Evolutionary conservation across 2,888 invertebrate species (phyloP).

Genomic region (Aplocera efformata): DNA sequence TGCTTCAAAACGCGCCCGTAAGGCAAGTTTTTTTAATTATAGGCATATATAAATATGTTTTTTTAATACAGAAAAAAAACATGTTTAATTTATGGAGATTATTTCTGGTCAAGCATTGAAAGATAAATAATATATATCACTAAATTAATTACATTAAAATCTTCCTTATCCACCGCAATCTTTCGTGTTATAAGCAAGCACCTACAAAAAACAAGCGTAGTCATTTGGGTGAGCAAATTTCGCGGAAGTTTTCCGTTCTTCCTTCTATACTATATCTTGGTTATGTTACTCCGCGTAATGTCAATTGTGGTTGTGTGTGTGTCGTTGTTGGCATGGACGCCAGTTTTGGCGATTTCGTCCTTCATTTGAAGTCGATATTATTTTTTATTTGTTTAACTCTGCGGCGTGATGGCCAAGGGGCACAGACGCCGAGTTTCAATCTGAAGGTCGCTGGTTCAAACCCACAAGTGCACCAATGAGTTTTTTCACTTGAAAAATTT

Average conservation of each 20-base stretch:
- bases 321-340: slow-evolving; percentile 22
- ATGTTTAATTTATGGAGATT: no score
- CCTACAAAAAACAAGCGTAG: slow-evolving; percentile 78
- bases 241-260: slow-evolving; percentile 75
- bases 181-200: slow-evolving; percentile 62
- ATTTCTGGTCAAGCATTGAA: no score
- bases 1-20: no score
- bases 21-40: no score
- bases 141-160: slow-evolving; percentile 38
- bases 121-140: no score
- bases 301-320: slow-evolving; percentile 33
- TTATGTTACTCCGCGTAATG: slow-evolving; percentile 50
- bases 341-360: slow-evolving; percentile 19
- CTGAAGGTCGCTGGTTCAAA: no score
- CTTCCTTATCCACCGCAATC: slow-evolving; percentile 51
- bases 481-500: no score
- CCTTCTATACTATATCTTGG: slow-evolving; percentile 52
- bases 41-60: no score
- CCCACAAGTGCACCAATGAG: no score
- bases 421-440: no score
- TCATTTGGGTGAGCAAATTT: slow-evolving; percentile 79
- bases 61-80: no score
- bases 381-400: slow-evolving; percentile 2
- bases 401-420: no score
- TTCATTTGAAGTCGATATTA: slow-evolving; percentile 13